phyloP scores from a whole-genome alignment of 1,140 invertebrate species.

The Gerris buenoi region DNA sequence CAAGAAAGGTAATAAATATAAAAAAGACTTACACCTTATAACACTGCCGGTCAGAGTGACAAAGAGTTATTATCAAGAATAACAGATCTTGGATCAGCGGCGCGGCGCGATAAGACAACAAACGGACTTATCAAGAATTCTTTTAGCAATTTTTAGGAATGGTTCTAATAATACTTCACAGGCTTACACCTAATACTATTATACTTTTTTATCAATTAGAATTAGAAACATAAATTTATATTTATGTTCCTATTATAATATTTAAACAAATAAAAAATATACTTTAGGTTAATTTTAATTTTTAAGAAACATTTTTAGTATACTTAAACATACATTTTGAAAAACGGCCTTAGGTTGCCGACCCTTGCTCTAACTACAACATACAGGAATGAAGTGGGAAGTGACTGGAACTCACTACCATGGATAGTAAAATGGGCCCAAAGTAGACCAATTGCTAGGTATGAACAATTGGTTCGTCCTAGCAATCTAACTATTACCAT shows the following conservation, averaged over 20 bases:
- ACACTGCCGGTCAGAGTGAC: background rate
- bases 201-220: background rate
- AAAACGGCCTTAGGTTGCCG: background rate
- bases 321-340: too few species aligned
- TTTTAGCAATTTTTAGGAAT: background rate
- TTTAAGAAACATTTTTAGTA: background rate
- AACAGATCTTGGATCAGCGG: background rate
- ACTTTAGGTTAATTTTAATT: background rate
- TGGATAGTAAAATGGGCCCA: too few species aligned
- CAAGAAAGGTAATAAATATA: background rate
- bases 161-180: background rate
- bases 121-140: background rate
- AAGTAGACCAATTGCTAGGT: too few species aligned
- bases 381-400: background rate
- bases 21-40: background rate
- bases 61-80: background rate
- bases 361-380: background rate
- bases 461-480: too few species aligned
- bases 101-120: background rate
- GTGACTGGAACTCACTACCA: background rate
- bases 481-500: too few species aligned
- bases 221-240: background rate
- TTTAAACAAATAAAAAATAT: background rate
- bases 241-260: background rate
- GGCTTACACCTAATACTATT: too few species aligned